A percentile compares a stretch with the other conserved stretches of the same genome.
Conservation (phyloP, 2,797 vertebrate species). For the Typhlichthys eigenmanni region DNA sequence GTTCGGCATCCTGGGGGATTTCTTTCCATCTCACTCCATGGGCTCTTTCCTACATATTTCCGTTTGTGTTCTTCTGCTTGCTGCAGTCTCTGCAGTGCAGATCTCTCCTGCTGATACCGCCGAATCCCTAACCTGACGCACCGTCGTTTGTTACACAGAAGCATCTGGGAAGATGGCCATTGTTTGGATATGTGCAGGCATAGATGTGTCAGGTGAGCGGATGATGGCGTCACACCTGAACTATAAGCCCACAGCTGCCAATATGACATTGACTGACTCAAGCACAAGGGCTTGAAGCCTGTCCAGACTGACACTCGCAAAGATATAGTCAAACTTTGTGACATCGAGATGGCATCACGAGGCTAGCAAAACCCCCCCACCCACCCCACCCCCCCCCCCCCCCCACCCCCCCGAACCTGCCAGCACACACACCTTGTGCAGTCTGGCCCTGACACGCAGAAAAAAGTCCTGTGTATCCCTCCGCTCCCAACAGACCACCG, state of each 20-base stretch:
- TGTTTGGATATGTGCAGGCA: too few species aligned
- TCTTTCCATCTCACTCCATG: slow-evolving; percentile 22
- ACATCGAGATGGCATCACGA: too few species aligned
- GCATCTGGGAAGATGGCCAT: too few species aligned
- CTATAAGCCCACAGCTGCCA: too few species aligned
- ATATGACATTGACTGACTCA: too few species aligned
- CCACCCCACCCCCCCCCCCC: background rate
- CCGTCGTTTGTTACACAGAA: background rate
- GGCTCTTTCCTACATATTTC: slow-evolving; percentile 36
- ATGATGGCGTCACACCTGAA: too few species aligned
- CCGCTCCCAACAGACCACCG: slow-evolving; percentile 26
- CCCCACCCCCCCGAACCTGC: slow-evolving; percentile 20
- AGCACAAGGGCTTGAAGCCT: too few species aligned
- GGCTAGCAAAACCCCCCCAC: background rate
- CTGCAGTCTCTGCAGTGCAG: slow-evolving; percentile 78
- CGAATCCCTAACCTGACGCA: slow-evolving; percentile 69
- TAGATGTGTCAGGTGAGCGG: too few species aligned
- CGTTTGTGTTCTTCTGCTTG: slow-evolving; percentile 41
- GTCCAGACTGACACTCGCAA: background rate
- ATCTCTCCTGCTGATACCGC: slow-evolving; percentile 76
- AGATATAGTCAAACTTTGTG: background rate
- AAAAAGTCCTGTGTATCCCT: slow-evolving; percentile 18
- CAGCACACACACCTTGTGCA: slow-evolving; percentile 49
- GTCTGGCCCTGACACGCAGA: slow-evolving; percentile 39
- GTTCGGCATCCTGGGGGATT: slow-evolving; percentile 28